phyloP scores from a whole-genome alignment of 2,797 vertebrate genomes.

The Phylloscopus collybita region DNA sequence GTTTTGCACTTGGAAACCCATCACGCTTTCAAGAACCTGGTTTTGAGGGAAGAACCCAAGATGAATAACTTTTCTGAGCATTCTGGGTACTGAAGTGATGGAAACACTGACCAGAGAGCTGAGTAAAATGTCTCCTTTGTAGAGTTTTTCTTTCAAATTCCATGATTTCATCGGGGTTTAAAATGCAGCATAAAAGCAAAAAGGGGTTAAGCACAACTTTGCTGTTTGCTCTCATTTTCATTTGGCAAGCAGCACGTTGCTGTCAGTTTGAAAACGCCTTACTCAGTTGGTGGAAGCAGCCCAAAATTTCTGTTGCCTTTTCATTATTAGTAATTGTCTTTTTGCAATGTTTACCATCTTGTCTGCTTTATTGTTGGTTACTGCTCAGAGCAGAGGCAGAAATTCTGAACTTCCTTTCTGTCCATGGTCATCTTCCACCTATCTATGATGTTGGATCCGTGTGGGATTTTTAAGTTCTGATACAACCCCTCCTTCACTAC shows the following conservation, averaged over 20 bases:
- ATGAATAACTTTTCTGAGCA: conserved; percentile 39
- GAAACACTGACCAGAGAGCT: conserved; percentile 57
- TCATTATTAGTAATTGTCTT: conserved; percentile 36
- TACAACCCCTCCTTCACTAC: background rate
- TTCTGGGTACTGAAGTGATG: conserved; percentile 70
- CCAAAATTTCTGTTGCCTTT: conserved; percentile 14
- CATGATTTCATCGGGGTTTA: conserved; percentile 48
- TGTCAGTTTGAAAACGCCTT: conserved; percentile 33
- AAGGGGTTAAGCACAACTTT: conserved; percentile 52
- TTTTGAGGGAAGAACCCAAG: background rate
- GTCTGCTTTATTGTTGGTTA: conserved; percentile 1
- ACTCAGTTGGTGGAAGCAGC: conserved; percentile 45
- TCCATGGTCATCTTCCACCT: background rate
- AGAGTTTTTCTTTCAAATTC: conserved; percentile 36
- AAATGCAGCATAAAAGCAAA: background rate
- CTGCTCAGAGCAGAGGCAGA: background rate
- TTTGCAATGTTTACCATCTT: conserved; percentile 28
- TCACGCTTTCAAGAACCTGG: background rate
- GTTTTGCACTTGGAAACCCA: background rate
- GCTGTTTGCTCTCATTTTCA: conserved; percentile 4
- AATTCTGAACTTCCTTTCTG: background rate
- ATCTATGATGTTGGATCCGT: fast-evolving
- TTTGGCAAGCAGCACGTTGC: conserved; percentile 35
- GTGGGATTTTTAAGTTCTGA: background rate
- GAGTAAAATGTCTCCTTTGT: conserved; percentile 62